Evolutionary conservation across 2,888 invertebrate genomes (phyloP).

Genomic region (Scaeva pyrastri): DNA sequence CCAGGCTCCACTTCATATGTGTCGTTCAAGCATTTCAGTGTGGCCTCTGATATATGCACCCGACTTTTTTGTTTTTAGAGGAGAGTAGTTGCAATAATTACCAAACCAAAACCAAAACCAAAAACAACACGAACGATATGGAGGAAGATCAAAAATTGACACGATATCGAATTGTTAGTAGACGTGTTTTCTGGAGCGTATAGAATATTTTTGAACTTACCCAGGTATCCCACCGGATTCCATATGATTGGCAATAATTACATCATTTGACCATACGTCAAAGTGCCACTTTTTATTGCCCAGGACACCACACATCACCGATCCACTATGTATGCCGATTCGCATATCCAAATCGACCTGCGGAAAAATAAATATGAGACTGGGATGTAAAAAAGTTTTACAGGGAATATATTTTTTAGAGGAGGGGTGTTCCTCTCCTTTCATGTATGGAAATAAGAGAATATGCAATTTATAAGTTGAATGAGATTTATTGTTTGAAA

Average conservation of each 20-base stretch:
- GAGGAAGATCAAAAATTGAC: conserved; percentile 77
- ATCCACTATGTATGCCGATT: conserved; percentile 98
- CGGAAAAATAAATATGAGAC: conserved; percentile 76
- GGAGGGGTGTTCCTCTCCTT: too few relatives aligned
- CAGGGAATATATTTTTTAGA: too few relatives aligned
- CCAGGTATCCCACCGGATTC: conserved; percentile 98
- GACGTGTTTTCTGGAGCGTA: not conserved
- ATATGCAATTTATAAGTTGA: conserved; percentile 60
- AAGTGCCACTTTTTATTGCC: conserved; percentile 97
- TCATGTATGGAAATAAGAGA: conserved; percentile 37
- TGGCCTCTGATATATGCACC: conserved; percentile 97
- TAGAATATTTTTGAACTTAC: conserved; percentile 85
- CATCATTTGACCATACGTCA: conserved; percentile 97
- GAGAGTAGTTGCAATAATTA: not conserved
- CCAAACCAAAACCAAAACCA: not conserved
- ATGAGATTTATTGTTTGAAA: conserved; percentile 54
- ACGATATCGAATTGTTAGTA: conserved; percentile 70
- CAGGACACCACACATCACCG: conserved; percentile 97
- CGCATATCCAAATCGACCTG: conserved; percentile 98
- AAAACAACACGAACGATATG: not conserved
- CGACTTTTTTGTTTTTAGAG: conserved; percentile 86
- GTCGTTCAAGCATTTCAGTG: conserved; percentile 92
- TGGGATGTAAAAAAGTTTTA: not conserved
- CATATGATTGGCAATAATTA: conserved; percentile 97
- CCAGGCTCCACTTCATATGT: conserved; percentile 98